A percentile compares a stretch with the other conserved stretches of the same genome.
Evolutionary conservation across 2,113 vertebrate genomes (phyloP).

Genomic region (Neotoma lepida): DNA sequence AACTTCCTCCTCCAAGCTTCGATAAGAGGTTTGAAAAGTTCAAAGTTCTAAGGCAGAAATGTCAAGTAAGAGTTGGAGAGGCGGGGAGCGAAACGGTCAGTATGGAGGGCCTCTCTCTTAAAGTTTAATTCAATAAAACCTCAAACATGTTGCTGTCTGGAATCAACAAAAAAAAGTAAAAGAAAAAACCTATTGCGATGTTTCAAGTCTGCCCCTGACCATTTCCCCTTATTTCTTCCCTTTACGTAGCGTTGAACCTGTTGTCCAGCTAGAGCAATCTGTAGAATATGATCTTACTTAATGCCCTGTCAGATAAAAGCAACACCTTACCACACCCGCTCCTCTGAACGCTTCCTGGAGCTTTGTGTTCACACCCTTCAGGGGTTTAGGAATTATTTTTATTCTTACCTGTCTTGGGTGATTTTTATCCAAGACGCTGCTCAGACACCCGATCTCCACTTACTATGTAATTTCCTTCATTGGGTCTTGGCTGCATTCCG

Average conservation of each 20-base stretch:
- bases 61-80: conserved; percentile 48
- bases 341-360: conserved; percentile 17
- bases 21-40: conserved; percentile 27
- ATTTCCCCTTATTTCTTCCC: conserved; percentile 1
- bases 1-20: conserved; percentile 10
- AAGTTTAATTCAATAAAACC: conserved; percentile 44
- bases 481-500: conserved; percentile 52
- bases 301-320: conserved; percentile 10
- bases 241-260: conserved; percentile 55
- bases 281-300: conserved; percentile 7
- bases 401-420: conserved; percentile 74
- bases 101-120: not conserved
- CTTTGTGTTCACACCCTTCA: conserved; percentile 53
- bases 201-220: not conserved
- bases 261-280: not conserved
- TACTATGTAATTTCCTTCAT: conserved; percentile 67
- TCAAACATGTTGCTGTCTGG: conserved; percentile 32
- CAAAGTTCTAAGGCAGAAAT: not conserved
- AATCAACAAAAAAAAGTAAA: not conserved
- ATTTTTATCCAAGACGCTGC: conserved; percentile 65
- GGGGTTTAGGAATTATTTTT: conserved; percentile 38
- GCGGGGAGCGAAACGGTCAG: too few species aligned
- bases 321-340: not conserved
- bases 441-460: conserved; percentile 76
- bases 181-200: not conserved